These are phyloP conservation scores for Anisognathus igniventris DNA, from an alignment of 2,797 vertebrate genomes.

Conservation along the genomic window DNA sequence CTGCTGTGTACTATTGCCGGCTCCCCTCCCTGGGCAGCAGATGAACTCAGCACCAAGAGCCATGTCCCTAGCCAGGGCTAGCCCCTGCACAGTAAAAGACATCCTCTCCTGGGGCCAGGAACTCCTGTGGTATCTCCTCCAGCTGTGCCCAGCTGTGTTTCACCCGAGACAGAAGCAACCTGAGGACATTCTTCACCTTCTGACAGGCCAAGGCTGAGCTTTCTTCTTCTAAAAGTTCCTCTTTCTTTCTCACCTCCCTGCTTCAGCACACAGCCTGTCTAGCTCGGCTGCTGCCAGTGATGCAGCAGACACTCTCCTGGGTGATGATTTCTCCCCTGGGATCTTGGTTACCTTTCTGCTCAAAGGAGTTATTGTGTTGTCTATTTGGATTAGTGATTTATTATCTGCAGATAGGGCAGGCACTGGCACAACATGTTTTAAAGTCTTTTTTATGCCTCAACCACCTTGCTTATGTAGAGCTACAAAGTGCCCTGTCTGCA, in stretches of 20 bases:
- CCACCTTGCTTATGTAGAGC: neutral
- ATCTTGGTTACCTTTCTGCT: neutral
- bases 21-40: neutral
- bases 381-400: neutral
- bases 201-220: neutral
- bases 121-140: neutral
- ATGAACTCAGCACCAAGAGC: neutral
- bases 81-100: neutral
- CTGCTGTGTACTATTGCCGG: accelerated
- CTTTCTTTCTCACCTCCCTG: neutral
- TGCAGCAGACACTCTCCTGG: neutral
- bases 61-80: accelerated
- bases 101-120: neutral
- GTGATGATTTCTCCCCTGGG: neutral
- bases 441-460: neutral
- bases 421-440: neutral
- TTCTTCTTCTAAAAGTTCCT: neutral
- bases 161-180: neutral
- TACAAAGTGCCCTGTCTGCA: neutral
- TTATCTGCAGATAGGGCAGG: neutral
- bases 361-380: neutral
- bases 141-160: neutral
- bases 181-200: neutral
- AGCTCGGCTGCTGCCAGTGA: neutral
- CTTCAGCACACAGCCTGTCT: neutral